A percentile compares a stretch with the other conserved stretches of the same genome.
Evolutionary conservation across 1,140 invertebrate species (phyloP).

Genomic region (Rhopalosiphum maidis): DNA sequence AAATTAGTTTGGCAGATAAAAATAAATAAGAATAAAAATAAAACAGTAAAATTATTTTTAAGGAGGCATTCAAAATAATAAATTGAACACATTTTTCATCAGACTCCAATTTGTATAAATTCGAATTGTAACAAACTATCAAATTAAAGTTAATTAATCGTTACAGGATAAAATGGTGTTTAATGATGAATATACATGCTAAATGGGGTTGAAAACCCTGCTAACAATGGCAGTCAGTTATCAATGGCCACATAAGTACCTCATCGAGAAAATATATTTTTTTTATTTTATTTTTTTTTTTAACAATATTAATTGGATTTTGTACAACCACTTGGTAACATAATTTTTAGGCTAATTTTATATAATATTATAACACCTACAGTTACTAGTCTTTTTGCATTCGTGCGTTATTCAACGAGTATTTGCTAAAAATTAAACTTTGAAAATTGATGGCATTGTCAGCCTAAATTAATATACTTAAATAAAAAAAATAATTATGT

Average conservation of each 20-base stretch:
- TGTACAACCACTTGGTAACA: constrained; percentile 49
- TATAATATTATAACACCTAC: constrained; percentile 44
- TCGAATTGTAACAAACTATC: constrained; percentile 36
- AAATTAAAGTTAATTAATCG: background rate
- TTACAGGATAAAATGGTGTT: background rate
- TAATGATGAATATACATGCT: constrained; percentile 27
- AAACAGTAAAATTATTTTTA: constrained; percentile 33
- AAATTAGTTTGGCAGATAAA: constrained; percentile 28
- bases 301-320: constrained; percentile 28
- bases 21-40: constrained; percentile 31
- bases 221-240: constrained; percentile 43
- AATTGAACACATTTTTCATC: constrained; percentile 50
- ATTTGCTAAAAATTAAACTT: constrained; percentile 25
- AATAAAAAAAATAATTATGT: background rate
- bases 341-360: constrained; percentile 36
- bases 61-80: background rate
- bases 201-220: background rate
- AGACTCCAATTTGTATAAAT: constrained; percentile 56
- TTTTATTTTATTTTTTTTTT: background rate
- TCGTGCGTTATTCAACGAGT: constrained; percentile 37
- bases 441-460: background rate
- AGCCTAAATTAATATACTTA: background rate
- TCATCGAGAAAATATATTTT: background rate
- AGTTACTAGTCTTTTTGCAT: constrained; percentile 34
- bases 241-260: constrained; percentile 14